Evolutionary conservation across 1,140 invertebrate species (phyloP), one percentile per base, ranked within the genome.

Genomic region (Penaeus chinensis): DNA sequence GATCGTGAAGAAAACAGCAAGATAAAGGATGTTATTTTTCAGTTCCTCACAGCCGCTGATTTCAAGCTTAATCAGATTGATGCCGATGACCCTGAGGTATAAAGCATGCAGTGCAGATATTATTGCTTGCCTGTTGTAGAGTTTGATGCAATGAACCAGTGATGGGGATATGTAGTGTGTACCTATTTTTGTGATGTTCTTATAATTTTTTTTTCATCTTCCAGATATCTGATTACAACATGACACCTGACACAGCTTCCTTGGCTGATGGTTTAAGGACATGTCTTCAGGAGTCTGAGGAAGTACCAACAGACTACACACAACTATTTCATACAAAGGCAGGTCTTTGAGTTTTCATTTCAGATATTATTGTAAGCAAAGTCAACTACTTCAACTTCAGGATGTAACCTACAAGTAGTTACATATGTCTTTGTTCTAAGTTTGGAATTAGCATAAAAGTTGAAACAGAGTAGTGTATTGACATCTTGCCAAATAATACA

Each of bases 1-100:
- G 97, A 98, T 85, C 97, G 98, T 91, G 98, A 99, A 93, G 96
- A 97, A 91, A 99, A 99, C 92, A 95, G 95, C 91, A 95, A 96
- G 91, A 94, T 99, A 32, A 93, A 97, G 91, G 97, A 99, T 92
- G 94, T 98, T 91, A 93, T 99, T 60, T 95, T 99, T 90, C 95
- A 96, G 88, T 96, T 96, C 91, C 93, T 99, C 18, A 96, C 95
- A 16, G 94, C 94, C 22, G 93, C 95, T 83, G 94, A 95, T 37
- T 91, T 95, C 83, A 93, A 95, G 87, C 93, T 98, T 62, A 96
- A 97, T 90, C 93, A 94, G 83, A 95, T 96, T 74, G 97, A 99
- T 92, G 96, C 97, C 54, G 97, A 99, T 89, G 98, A 99, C 93
- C 96, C 97, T 63, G 98, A 99, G 93, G 96, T 98, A 92, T 3